A percentile compares a stretch with the other conserved stretches of the same genome.
Conservation (phyloP, 1,140 invertebrate genomes). For the Nasonia giraulti region DNA sequence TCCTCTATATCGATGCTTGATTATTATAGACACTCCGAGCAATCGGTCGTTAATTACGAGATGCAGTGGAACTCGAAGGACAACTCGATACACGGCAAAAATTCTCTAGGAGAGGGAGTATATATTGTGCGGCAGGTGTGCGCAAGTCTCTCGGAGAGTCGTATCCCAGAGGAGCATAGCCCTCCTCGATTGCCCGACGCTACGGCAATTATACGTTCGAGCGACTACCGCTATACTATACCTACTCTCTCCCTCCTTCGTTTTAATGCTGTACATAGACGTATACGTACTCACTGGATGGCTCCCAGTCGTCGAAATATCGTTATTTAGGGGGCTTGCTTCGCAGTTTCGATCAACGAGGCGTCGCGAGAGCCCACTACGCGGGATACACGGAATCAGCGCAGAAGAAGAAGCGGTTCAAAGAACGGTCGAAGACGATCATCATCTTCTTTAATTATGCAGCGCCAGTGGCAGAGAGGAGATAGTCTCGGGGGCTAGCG, state of each 20-base stretch:
- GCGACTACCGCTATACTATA: conserved; percentile 64
- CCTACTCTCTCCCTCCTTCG: conserved; percentile 22
- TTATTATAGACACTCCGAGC: not conserved
- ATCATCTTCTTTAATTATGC: conserved; percentile 57
- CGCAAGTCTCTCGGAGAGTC: not conserved
- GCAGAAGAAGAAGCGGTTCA: conserved; percentile 39
- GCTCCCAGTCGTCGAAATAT: conserved; percentile 23
- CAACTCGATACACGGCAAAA: not conserved
- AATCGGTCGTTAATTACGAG: not conserved
- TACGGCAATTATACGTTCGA: conserved; percentile 73
- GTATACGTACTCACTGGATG: not conserved
- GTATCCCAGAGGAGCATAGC: conserved; percentile 49
- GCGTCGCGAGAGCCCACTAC: not conserved
- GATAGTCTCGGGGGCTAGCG: not conserved
- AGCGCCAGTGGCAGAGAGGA: conserved; percentile 20
- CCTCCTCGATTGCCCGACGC: conserved; percentile 58
- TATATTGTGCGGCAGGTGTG: not conserved
- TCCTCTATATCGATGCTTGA: not conserved
- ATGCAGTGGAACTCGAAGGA: not conserved
- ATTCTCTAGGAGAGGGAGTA: not conserved
- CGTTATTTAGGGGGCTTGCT: conserved; percentile 20
- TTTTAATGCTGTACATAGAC: not conserved
- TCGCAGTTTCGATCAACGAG: not conserved
- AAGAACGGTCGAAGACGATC: conserved; percentile 53
- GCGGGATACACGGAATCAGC: not conserved